Evolutionary conservation across 2,113 vertebrate species (phyloP).

Genomic region (Phyllostomus discolor): DNA sequence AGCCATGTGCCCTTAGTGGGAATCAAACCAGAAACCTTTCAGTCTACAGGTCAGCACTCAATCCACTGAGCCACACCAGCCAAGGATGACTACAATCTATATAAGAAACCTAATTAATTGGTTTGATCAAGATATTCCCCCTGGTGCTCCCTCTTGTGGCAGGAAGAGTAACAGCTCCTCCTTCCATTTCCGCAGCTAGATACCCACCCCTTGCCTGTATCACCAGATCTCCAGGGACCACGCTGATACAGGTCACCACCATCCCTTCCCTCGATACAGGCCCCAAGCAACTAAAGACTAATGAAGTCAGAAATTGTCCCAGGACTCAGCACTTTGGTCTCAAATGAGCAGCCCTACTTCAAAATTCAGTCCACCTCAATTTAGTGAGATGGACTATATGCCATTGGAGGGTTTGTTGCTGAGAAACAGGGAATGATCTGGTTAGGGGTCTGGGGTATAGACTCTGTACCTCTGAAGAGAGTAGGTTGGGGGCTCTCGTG

Average conservation of each 20-base stretch:
- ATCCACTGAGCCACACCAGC: no score
- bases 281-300: neutral
- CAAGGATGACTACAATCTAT: no score
- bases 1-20: no score
- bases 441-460: neutral
- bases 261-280: neutral
- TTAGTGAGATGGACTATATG: neutral
- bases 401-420: neutral
- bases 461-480: neutral
- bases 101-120: neutral
- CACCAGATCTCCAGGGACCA: neutral
- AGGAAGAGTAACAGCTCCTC: neutral
- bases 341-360: neutral
- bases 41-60: no score
- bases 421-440: neutral
- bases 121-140: neutral
- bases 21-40: no score
- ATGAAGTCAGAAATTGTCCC: neutral
- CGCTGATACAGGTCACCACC: neutral
- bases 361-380: neutral
- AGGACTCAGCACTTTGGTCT: neutral
- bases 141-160: constrained; percentile 7
- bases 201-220: neutral
- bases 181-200: neutral
- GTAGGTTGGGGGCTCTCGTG: neutral